A percentile compares a stretch with the other conserved stretches of the same genome.
Evolutionary conservation across 2,888 invertebrate genomes (phyloP).

Genomic region (Caradrina kadenii): DNA sequence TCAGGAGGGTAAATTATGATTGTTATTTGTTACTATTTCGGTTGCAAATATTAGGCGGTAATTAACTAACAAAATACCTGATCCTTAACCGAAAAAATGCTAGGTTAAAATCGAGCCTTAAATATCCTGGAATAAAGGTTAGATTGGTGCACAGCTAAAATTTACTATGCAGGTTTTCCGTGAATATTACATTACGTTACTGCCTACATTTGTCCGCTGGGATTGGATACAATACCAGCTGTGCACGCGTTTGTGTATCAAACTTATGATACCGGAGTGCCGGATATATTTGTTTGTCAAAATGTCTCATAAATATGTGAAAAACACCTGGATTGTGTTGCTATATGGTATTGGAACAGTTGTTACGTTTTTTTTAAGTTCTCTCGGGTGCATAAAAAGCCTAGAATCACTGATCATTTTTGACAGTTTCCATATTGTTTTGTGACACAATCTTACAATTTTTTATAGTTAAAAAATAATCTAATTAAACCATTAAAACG

Average conservation of each 20-base stretch:
- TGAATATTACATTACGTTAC: constrained; percentile 3
- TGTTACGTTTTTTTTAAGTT: neutral
- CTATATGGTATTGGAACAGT: neutral
- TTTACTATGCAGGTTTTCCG: neutral
- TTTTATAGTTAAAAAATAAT: no score
- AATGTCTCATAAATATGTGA: constrained; percentile 21
- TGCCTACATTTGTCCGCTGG: neutral
- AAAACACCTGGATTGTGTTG: neutral
- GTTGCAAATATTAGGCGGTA: no score
- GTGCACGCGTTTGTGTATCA: neutral
- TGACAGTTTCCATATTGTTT: no score
- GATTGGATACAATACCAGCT: constrained; percentile 19
- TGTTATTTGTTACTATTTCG: no score
- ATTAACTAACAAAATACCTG: no score
- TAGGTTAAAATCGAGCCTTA: neutral
- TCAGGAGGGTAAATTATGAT: no score
- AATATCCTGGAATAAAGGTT: neutral
- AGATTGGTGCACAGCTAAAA: neutral
- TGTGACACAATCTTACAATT: no score
- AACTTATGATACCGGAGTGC: neutral
- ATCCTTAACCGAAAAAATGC: neutral
- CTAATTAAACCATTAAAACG: no score
- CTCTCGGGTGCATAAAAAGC: neutral
- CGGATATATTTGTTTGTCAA: neutral
- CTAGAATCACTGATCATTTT: neutral